phyloP scores from a whole-genome alignment of 2,888 invertebrate genomes.

The Ethmia dodecea region DNA sequence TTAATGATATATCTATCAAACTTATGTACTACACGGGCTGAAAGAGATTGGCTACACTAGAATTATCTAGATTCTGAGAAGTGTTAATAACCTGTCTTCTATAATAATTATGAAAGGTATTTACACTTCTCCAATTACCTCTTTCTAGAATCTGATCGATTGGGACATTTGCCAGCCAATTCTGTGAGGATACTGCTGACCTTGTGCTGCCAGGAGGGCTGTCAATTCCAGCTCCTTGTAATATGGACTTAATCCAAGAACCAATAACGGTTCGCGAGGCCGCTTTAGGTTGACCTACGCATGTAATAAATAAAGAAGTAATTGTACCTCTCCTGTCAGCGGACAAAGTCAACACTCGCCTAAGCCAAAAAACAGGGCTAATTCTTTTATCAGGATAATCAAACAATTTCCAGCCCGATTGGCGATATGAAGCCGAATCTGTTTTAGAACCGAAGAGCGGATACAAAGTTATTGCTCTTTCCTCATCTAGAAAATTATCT shows the following conservation, averaged over 20 bases:
- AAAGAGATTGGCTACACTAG: too few species aligned
- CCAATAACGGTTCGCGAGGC: neutral
- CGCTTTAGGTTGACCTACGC: neutral
- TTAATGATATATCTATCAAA: too few species aligned
- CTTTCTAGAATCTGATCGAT: neutral
- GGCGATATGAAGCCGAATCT: neutral
- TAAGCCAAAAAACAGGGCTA: neutral
- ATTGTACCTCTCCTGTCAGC: neutral
- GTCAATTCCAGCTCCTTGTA: neutral
- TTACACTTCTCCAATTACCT: neutral
- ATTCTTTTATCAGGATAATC: neutral
- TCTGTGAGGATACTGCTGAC: neutral
- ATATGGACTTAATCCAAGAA: neutral
- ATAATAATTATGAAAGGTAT: neutral
- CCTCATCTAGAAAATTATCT: neutral
- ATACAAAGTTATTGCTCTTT: neutral
- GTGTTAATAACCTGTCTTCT: neutral
- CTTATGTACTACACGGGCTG: too few species aligned
- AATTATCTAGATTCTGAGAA: too few species aligned
- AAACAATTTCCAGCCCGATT: neutral
- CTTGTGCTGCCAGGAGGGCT: neutral
- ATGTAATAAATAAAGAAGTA: neutral
- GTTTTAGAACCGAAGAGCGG: conserved; percentile 5
- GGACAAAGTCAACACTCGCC: neutral
- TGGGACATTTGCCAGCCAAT: neutral